A percentile compares a stretch with the other conserved stretches of the same genome.
phyloP scores from a whole-genome alignment of 2,113 vertebrate species.

The Notothenia rossii region DNA sequence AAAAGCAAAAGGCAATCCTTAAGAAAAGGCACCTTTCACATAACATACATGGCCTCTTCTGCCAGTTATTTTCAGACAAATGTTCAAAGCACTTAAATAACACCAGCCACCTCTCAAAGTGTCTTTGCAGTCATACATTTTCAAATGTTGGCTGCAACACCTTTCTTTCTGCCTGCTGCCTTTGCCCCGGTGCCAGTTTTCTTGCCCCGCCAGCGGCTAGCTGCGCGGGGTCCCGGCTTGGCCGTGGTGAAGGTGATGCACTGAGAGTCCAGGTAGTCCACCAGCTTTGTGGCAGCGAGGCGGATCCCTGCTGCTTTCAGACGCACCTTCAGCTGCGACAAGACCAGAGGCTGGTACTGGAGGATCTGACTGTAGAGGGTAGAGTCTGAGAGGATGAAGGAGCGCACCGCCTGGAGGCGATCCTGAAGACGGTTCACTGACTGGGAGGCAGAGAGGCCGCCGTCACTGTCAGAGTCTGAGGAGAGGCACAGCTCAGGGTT shows the following conservation, averaged over 20 bases:
- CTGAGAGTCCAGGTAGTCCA: conserved; percentile 92
- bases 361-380: conserved; percentile 87
- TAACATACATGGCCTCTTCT: not conserved
- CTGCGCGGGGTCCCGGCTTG: conserved; percentile 79
- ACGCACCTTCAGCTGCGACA: conserved; percentile 86
- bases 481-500: conserved; percentile 83
- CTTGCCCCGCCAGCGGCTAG: conserved; percentile 65
- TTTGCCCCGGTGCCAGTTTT: conserved; percentile 8
- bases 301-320: conserved; percentile 89
- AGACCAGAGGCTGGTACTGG: conserved; percentile 91
- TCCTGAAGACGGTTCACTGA: conserved; percentile 76
- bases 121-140: not conserved
- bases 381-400: conserved; percentile 86
- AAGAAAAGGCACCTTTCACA: not conserved
- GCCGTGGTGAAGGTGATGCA: conserved; percentile 94
- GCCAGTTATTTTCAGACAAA: not conserved
- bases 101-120: not conserved
- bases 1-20: not conserved
- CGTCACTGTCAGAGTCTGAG: conserved; percentile 83
- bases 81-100: not conserved
- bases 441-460: conserved; percentile 85
- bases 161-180: conserved; percentile 38
- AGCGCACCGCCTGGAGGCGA: conserved; percentile 82
- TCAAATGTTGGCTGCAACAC: conserved; percentile 19
- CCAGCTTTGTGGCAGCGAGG: conserved; percentile 86